These are phyloP conservation scores for Endomychus coccineus DNA, from an alignment of 2,888 invertebrate genomes.

Conservation along the genomic window DNA sequence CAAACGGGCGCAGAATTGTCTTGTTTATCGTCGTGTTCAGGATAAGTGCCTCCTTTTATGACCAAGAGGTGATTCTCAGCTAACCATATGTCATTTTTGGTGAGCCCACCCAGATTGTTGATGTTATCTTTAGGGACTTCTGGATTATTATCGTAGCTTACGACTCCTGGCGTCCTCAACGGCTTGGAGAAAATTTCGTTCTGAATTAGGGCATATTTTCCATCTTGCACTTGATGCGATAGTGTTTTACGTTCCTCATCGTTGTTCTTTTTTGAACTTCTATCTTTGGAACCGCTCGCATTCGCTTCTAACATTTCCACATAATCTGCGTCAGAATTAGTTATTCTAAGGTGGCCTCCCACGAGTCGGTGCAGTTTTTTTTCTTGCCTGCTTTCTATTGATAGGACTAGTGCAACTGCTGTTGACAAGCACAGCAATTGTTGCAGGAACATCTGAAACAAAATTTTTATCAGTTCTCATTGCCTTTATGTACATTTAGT, in stretches of 20 bases:
- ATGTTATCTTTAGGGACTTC: conserved; percentile 76
- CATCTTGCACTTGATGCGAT: conserved; percentile 84
- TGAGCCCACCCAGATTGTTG: conserved; percentile 72
- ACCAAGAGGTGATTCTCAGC: conserved; percentile 83
- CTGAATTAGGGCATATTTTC: conserved; percentile 83
- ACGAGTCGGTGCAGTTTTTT: conserved; percentile 57
- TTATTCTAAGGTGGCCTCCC: conserved; percentile 55
- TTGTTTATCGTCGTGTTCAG: conserved; percentile 43
- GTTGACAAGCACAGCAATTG: conserved; percentile 22
- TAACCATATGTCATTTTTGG: conserved; percentile 82
- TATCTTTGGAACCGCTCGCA: conserved; percentile 22
- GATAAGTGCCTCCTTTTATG: conserved; percentile 69
- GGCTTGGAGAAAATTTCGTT: conserved; percentile 68
- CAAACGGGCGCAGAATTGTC: conserved; percentile 48
- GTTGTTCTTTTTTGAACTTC: conserved; percentile 28
- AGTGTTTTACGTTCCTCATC: conserved; percentile 78
- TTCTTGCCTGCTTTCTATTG: conserved; percentile 31
- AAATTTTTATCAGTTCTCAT: no score
- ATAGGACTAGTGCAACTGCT: conserved; percentile 20
- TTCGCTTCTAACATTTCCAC: conserved; percentile 27
- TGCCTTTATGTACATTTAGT: no score
- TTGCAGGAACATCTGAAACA: conserved; percentile 23
- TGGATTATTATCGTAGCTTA: conserved; percentile 73
- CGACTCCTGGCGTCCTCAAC: conserved; percentile 66
- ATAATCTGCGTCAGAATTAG: conserved; percentile 38